Conservation (phyloP, 2,888 invertebrate genomes). For the Zaprionus obscuricornis region DNA sequence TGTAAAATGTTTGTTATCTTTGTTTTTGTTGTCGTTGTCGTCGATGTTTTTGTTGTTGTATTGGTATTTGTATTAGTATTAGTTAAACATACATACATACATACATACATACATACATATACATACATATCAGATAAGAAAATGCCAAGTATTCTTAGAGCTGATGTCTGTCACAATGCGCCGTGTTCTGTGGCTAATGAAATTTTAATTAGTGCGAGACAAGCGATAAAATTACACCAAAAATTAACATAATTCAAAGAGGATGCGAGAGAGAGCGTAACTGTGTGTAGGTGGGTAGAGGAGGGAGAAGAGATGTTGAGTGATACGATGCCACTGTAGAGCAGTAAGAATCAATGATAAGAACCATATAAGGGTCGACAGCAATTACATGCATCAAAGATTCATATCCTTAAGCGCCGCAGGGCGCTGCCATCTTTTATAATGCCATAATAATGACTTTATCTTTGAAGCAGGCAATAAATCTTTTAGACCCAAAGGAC, state of each 20-base stretch:
- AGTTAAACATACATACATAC: constrained; percentile 15
- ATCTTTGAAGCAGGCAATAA: constrained; percentile 76
- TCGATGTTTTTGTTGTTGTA: constrained; percentile 9
- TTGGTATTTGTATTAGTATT: constrained; percentile 50
- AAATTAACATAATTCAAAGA: constrained; percentile 53
- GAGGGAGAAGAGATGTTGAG: constrained; percentile 35
- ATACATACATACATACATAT: constrained; percentile 8
- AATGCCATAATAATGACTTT: constrained; percentile 76
- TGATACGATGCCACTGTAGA: background rate
- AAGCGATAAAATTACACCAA: constrained; percentile 59
- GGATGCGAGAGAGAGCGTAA: background rate
- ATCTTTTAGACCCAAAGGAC: constrained; percentile 63
- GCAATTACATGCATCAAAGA: constrained; percentile 78
- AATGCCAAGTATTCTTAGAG: constrained; percentile 11
- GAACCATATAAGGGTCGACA: constrained; percentile 44
- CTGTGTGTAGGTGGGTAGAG: background rate
- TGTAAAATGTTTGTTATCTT: constrained; percentile 26
- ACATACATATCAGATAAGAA: background rate
- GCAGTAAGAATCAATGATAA: constrained; percentile 44
- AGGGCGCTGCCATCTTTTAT: constrained; percentile 65
- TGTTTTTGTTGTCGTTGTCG: too few species aligned
- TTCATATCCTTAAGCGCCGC: constrained; percentile 73
- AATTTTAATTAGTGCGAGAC: constrained; percentile 75
- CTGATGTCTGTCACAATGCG: constrained; percentile 40
- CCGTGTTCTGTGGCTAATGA: constrained; percentile 53